Conservation (phyloP, 2,888 invertebrate genomes). For the Laspeyria flexula region DNA sequence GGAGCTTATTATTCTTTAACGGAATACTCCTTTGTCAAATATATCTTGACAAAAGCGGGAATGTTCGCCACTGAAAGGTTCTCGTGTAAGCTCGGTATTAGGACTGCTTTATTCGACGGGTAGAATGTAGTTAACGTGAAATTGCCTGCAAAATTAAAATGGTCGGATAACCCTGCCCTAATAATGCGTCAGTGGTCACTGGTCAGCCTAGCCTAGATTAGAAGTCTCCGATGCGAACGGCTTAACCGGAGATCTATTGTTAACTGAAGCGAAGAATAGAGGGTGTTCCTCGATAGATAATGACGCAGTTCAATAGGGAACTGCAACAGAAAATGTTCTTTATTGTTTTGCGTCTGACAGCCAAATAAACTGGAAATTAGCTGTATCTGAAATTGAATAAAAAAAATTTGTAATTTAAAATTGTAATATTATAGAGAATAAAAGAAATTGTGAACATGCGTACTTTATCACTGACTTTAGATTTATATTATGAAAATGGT, state of each 20-base stretch:
- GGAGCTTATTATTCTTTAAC: conserved; percentile 32
- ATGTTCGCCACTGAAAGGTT: conserved; percentile 16
- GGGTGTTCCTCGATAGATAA: conserved; percentile 14
- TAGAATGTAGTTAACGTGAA: conserved; percentile 40
- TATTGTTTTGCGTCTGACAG: conserved; percentile 16
- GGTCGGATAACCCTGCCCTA: conserved; percentile 39
- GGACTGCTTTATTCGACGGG: conserved; percentile 30
- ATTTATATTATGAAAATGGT: not conserved
- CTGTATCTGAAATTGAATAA: not conserved
- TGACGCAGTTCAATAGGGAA: conserved; percentile 21
- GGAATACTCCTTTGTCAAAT: conserved; percentile 28
- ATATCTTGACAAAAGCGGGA: conserved; percentile 17
- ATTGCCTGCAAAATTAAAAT: conserved; percentile 45
- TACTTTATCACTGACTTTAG: no score
- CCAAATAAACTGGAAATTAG: conserved; percentile 4
- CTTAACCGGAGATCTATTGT: conserved; percentile 48
- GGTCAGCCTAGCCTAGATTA: conserved; percentile 38
- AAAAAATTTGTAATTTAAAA: not conserved
- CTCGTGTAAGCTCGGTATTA: conserved; percentile 31
- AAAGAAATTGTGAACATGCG: no score
- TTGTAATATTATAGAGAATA: no score
- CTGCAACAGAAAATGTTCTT: conserved; percentile 22
- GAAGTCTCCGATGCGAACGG: conserved; percentile 28
- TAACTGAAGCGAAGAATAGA: conserved; percentile 37
- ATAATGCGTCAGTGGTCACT: conserved; percentile 45